Evolutionary conservation across 2,888 invertebrate species (phyloP), one percentile per base, ranked within the genome.

Genomic region (Melanostoma mellinum): DNA sequence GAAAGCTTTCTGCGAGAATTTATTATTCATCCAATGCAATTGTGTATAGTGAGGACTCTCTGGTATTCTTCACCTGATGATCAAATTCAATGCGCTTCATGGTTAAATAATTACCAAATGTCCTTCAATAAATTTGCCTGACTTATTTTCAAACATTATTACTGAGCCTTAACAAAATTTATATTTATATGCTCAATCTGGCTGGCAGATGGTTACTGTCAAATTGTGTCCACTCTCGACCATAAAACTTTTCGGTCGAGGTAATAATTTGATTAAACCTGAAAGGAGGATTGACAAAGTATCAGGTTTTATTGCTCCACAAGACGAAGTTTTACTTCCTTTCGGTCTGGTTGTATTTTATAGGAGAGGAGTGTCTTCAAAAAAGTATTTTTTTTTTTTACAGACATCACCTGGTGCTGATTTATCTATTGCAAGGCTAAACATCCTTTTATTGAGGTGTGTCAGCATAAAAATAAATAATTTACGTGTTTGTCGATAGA

Each of bases 401-500:
- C 9, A n/a, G 6, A n/a, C 32, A 60, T 3, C 33, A 60, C 33
- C 42, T 44, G 44, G 42, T 44, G 42, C 9, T 58, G 58, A 60
- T 44, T 42, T 44, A 33, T 6, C n/a, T n/a, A 60, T 60, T 60
- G 58, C 44, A 33, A 33, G 10, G 10, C 10, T n/a, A 10, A 42
- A 33, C 44, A 44, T 60, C 42, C 33, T 44, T 44, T 60, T 33
- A 44, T 44, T 60, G 33, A 44, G 58, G 44, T 60, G 58, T 40
- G 33, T 33, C 58, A 33, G 33, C n/a, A 60, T 40, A 58, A 33
- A 38, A 20, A 36, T n/a, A 58, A 42, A 42, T 58, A 32, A 60
- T 60, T 60, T 44, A 60, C 40, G 20, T n/a, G 40, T n/a, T 58
- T 33, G 0, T 32, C 10, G 58, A 60, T 60, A 60, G 58, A 60